Percentiles rank a stretch among this genome's conserved stretches.
These are phyloP conservation scores for Leptestheria dahalacensis DNA, from an alignment of 1,140 invertebrate genomes.

Conservation along the genomic window DNA sequence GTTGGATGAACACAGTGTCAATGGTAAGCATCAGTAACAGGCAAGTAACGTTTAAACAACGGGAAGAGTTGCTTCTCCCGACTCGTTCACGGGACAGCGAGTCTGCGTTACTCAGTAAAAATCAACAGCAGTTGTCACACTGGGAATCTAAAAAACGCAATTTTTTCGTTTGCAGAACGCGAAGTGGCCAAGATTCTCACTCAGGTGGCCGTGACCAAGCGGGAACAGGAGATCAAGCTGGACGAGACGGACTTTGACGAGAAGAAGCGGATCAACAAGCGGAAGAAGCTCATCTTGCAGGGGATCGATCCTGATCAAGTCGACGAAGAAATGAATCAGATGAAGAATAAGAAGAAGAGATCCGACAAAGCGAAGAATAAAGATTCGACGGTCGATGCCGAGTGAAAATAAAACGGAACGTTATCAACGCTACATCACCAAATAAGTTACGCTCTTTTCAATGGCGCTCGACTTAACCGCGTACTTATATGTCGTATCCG, in stretches of 20 bases:
- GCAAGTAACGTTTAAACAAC: too few relatives aligned
- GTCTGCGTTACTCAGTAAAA: not conserved
- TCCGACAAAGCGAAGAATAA: not conserved
- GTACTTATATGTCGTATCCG: too few relatives aligned
- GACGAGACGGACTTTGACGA: conserved; percentile 86
- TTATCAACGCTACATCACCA: too few relatives aligned
- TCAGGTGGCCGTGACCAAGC: conserved; percentile 73
- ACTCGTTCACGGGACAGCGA: too few relatives aligned
- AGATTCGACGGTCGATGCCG: not conserved
- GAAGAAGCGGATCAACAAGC: conserved; percentile 66
- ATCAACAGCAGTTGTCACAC: not conserved
- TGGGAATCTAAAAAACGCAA: conserved; percentile 1
- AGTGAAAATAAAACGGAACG: too few relatives aligned
- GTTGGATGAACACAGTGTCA: conserved; percentile 65
- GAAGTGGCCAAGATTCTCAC: conserved; percentile 73
- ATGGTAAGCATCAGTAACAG: conserved; percentile 60
- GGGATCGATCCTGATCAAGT: conserved; percentile 65
- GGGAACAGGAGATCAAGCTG: conserved; percentile 79
- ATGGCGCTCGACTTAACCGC: too few relatives aligned
- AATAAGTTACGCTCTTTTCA: too few relatives aligned
- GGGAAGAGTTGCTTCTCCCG: too few relatives aligned
- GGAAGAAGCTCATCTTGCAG: conserved; percentile 70
- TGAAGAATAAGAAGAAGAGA: conserved; percentile 28
- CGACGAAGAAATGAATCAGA: conserved; percentile 37
- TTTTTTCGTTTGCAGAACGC: conserved; percentile 42